Evolutionary conservation across 2,113 vertebrate species (phyloP).

Genomic region (Melanerpes aurifrons): DNA sequence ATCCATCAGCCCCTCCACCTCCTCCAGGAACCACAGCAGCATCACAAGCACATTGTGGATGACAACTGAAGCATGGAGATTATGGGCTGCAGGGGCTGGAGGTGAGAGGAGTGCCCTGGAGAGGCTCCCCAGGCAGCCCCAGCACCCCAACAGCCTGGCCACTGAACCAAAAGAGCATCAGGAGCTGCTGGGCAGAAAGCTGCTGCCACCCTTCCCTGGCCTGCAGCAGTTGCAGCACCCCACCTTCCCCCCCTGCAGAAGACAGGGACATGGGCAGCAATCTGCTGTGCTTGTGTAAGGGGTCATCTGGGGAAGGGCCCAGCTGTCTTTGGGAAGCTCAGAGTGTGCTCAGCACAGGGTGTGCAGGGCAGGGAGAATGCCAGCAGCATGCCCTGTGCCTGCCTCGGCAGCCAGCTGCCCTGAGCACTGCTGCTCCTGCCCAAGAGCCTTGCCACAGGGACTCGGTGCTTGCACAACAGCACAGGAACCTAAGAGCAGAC

Average conservation of each 20-base stretch:
- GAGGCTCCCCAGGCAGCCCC: neutral
- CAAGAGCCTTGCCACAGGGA: constrained; percentile 42
- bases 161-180: neutral
- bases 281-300: neutral
- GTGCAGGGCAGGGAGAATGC: neutral
- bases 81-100: rapidly evolving
- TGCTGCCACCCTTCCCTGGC: neutral
- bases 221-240: neutral
- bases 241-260: neutral
- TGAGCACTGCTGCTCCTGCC: neutral
- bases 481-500: constrained; percentile 12
- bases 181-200: neutral
- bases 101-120: neutral
- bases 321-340: neutral
- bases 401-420: constrained; percentile 32
- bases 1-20: neutral
- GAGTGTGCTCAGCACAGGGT: neutral
- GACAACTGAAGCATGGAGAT: neutral
- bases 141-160: neutral
- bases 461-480: constrained; percentile 57
- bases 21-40: neutral
- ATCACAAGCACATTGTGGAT: neutral
- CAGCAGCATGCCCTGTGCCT: constrained; percentile 18
- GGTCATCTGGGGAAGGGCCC: neutral
- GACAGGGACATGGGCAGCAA: neutral